A percentile compares a stretch with the other conserved stretches of the same genome.
These are phyloP conservation scores for Cyphomyrus discorhynchus DNA, from an alignment of 2,113 vertebrate species.

Conservation along the genomic window DNA sequence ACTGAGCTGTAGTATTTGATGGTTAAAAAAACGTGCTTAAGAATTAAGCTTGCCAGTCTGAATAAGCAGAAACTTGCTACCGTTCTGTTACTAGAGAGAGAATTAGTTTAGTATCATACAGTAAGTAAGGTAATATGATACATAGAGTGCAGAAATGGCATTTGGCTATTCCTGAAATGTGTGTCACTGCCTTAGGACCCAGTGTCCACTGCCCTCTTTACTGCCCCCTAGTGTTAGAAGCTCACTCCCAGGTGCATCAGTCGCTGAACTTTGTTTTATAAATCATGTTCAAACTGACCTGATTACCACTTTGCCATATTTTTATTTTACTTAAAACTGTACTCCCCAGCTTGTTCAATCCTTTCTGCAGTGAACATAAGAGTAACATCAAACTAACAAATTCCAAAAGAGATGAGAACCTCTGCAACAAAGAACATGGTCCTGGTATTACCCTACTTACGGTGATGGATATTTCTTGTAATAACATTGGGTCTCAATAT, in stretches of 20 bases:
- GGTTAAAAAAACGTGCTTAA: neutral
- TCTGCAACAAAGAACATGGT: neutral
- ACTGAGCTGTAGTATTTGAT: neutral
- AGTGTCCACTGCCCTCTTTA: neutral
- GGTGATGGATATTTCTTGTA: neutral
- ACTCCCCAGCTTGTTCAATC: neutral
- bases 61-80: neutral
- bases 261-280: neutral
- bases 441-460: neutral
- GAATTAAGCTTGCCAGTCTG: neutral
- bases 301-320: neutral
- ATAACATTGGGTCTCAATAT: neutral
- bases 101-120: neutral
- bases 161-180: neutral
- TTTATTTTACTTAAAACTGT: neutral
- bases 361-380: neutral
- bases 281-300: neutral
- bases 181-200: neutral
- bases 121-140: neutral
- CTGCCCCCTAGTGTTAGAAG: neutral
- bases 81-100: neutral
- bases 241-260: neutral
- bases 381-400: neutral
- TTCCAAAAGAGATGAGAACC: neutral
- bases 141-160: neutral